These are phyloP conservation scores for Odobenus rosmarus DNA, from an alignment of 2,113 vertebrate genomes.

Conservation along the genomic window DNA sequence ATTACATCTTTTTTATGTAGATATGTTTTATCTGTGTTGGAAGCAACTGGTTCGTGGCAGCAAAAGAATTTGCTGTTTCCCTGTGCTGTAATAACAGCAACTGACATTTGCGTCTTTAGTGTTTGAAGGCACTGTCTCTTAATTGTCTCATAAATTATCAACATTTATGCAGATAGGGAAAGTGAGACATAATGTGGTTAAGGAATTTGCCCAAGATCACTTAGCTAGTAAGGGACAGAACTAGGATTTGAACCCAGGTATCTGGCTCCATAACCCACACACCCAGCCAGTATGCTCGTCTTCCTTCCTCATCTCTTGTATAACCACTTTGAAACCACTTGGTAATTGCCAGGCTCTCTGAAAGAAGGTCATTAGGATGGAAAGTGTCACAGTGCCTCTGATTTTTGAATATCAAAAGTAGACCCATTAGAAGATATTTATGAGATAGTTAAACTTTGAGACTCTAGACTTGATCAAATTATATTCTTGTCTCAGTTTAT, in stretches of 20 bases:
- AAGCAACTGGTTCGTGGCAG: conserved; percentile 3
- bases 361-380: conserved; percentile 22
- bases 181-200: not conserved
- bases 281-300: not conserved
- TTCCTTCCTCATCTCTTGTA: not conserved
- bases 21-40: not conserved
- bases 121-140: not conserved
- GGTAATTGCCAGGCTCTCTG: not conserved
- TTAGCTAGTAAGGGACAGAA: conserved; percentile 15
- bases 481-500: not conserved
- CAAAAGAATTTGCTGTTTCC: conserved; percentile 19
- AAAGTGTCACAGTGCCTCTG: not conserved
- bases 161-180: not conserved
- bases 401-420: conserved; percentile 27
- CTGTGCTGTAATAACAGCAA: not conserved
- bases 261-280: not conserved
- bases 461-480: not conserved
- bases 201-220: not conserved
- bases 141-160: not conserved
- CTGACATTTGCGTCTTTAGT: conserved; percentile 6
- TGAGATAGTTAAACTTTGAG: not conserved
- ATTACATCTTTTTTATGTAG: conserved; percentile 26
- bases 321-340: conserved; percentile 35
- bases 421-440: not conserved
- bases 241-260: conserved; percentile 1